These are phyloP conservation scores for Eira barbara DNA, from an alignment of 2,113 vertebrate species.

Conservation along the genomic window DNA sequence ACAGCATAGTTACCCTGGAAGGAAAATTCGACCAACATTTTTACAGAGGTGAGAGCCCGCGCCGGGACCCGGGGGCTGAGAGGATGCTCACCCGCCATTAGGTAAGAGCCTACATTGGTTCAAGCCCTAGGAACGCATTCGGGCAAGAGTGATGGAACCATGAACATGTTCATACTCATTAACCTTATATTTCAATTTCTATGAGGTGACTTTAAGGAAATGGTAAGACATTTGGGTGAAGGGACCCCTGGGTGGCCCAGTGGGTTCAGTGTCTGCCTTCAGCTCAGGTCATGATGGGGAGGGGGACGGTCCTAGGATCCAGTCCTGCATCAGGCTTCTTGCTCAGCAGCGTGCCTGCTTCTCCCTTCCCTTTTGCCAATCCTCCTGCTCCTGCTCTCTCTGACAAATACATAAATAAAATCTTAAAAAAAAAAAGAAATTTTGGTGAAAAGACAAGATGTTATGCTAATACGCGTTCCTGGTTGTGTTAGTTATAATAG, in stretches of 20 bases:
- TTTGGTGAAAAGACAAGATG: background rate
- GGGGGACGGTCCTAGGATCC: too few species aligned
- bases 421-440: background rate
- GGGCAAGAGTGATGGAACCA: background rate
- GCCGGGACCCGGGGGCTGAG: background rate
- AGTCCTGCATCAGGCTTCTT: too few species aligned
- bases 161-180: background rate
- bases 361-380: background rate
- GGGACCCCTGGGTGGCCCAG: background rate
- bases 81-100: background rate
- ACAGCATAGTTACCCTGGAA: background rate
- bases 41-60: background rate
- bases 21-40: background rate
- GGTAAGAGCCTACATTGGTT: background rate
- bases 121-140: background rate
- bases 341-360: background rate
- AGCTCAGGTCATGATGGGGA: background rate
- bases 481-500: background rate
- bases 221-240: background rate
- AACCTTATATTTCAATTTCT: background rate
- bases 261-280: background rate
- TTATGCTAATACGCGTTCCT: background rate
- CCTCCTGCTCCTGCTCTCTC: too few species aligned
- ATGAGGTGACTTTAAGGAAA: background rate
- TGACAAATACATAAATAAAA: background rate